Base-by-base conservation (phyloP, 1,140 invertebrate genomes). In the Magallana gigas region DNA sequence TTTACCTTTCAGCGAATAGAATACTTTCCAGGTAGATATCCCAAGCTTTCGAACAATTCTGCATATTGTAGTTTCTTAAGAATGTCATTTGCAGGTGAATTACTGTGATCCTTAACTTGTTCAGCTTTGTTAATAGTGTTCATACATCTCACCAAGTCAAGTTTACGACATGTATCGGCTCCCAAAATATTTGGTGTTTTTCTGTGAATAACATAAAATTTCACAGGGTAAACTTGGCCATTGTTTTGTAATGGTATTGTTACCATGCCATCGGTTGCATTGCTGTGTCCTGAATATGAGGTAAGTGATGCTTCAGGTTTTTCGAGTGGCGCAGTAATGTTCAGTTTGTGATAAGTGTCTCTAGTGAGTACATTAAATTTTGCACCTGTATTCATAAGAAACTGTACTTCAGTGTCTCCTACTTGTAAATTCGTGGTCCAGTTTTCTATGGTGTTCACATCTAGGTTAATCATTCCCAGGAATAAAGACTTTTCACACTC, bases 1-100 rank as follows among this genome's bases (percentile, higher is more conserved):
- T 90, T 91, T 89, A 6, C 91, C 83, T 48, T 89, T 76, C 14
- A 93, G 84, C 81, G 90, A 81, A 94, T 91, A 8, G 90, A 76
- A 87, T 93, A 82, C 18, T 82, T 48, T 60, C 85, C 84, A 57
- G 82, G 62, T 14, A 90, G 36, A 7, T 59, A 86, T 57, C 88
- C 89, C 16, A 88, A 23, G 23, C 88, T 88, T 85, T 85, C 71
- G 86, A 90, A 90, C 58, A 88, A 12, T 68, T 90, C 89, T 56
- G 76, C 16, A 83, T 83, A 87, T 18, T 87, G 6, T 2, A 16
- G 16, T 81, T 86, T 68, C 56, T 2, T 59, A 3, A 11, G n/a
- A 29, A 81, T 86, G 23, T 84, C n/a, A 11, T 60, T 60, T 60
- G 11, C 59, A 60, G 23, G 11, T 68, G 8, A n/a, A 29, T 23